Percentiles rank a stretch among this genome's conserved stretches.
These are phyloP conservation scores for Hetaerina titia DNA, from an alignment of 2,888 invertebrate genomes.

Conservation along the genomic window DNA sequence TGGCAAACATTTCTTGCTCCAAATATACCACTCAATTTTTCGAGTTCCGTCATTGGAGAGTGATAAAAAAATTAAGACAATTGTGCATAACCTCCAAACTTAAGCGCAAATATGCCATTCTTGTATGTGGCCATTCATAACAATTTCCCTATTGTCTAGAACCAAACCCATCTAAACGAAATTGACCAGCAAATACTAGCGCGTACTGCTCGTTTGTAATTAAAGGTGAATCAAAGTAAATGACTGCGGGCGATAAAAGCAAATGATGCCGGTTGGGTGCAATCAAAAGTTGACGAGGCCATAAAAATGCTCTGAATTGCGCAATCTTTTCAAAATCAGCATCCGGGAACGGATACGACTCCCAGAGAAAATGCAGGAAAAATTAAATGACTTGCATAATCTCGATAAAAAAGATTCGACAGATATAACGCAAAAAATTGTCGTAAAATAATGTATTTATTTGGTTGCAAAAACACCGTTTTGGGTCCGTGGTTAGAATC, in stretches of 20 bases:
- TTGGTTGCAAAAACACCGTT: neutral
- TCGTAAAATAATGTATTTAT: neutral
- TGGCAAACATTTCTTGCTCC: too few species aligned
- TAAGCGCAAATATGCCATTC: neutral
- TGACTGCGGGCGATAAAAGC: neutral
- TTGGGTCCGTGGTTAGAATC: neutral
- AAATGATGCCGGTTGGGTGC: neutral
- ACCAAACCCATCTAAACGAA: neutral
- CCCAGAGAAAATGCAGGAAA: neutral
- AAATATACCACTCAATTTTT: too few species aligned
- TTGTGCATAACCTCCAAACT: too few species aligned
- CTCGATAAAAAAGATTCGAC: neutral
- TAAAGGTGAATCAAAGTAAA: conserved; percentile 1
- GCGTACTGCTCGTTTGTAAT: neutral
- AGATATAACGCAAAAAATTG: neutral
- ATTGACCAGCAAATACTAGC: neutral
- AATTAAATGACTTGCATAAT: neutral
- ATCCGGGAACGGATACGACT: neutral
- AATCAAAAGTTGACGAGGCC: neutral
- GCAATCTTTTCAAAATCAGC: neutral
- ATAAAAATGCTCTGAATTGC: neutral
- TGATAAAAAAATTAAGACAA: too few species aligned
- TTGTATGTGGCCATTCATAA: neutral
- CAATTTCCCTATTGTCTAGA: neutral
- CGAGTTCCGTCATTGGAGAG: too few species aligned